Conservation (phyloP, 2,888 invertebrate species). For the Seira ritae region DNA sequence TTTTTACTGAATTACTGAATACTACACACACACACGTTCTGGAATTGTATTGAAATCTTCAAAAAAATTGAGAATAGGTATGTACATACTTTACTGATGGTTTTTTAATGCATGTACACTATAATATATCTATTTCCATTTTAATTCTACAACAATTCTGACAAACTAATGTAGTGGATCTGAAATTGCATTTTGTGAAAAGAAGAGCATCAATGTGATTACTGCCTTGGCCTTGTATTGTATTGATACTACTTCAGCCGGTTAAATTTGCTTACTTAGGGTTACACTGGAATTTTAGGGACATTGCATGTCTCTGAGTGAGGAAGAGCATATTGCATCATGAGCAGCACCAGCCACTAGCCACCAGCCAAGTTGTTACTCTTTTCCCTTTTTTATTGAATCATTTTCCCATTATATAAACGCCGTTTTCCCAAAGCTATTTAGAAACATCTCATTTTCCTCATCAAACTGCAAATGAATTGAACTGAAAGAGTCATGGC, state of each 20-base stretch:
- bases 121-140: background rate
- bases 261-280: background rate
- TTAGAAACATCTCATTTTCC: background rate
- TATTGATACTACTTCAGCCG: background rate
- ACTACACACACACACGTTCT: background rate
- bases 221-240: background rate
- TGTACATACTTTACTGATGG: conserved; percentile 48
- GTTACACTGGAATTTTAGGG: too few relatives aligned
- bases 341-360: too few relatives aligned
- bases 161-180: background rate
- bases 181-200: conserved; percentile 10
- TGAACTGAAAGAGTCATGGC: background rate
- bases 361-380: background rate
- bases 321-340: conserved; percentile 3
- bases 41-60: background rate
- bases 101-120: conserved; percentile 51
- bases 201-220: background rate
- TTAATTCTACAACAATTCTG: too few relatives aligned
- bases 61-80: background rate
- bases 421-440: too few relatives aligned
- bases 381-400: background rate
- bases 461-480: background rate
- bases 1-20: background rate
- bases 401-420: background rate
- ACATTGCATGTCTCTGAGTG: conserved; percentile 26